Conservation (phyloP, 2,797 vertebrate species). For the Furcifer pardalis region DNA sequence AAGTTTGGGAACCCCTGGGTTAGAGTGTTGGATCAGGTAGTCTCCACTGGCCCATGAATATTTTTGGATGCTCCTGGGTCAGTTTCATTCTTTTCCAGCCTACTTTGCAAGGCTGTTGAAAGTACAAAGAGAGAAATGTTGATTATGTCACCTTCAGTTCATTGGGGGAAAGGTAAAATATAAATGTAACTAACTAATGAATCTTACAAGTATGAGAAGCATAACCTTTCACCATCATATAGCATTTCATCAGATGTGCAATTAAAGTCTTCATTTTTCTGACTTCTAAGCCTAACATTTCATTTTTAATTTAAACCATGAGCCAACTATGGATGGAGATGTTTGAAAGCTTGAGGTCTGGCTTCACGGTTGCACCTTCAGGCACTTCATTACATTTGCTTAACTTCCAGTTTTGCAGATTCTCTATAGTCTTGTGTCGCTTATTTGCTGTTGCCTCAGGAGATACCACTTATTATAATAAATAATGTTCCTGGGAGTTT, state of each 20-base stretch:
- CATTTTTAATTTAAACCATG: neutral
- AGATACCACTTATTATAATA: neutral
- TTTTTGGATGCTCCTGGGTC: neutral
- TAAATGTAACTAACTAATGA: neutral
- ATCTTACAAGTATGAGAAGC: neutral
- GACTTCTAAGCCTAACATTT: neutral
- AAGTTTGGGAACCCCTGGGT: no score
- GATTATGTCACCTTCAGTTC: no score
- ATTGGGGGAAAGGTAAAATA: neutral
- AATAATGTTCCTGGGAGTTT: neutral
- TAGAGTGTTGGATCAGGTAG: neutral
- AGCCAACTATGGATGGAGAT: neutral
- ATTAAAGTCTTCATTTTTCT: neutral
- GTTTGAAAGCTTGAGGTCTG: neutral
- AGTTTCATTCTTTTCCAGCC: neutral
- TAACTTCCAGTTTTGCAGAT: slow-evolving; percentile 6
- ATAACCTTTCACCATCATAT: no score
- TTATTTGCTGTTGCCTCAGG: neutral
- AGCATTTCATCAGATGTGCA: neutral
- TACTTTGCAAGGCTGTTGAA: neutral
- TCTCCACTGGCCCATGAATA: neutral
- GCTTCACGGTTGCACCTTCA: neutral
- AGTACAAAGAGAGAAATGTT: neutral
- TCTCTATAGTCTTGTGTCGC: neutral
- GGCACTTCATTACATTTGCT: neutral